Conservation (phyloP, 2,888 invertebrate genomes). For the Lithosia quadra region DNA sequence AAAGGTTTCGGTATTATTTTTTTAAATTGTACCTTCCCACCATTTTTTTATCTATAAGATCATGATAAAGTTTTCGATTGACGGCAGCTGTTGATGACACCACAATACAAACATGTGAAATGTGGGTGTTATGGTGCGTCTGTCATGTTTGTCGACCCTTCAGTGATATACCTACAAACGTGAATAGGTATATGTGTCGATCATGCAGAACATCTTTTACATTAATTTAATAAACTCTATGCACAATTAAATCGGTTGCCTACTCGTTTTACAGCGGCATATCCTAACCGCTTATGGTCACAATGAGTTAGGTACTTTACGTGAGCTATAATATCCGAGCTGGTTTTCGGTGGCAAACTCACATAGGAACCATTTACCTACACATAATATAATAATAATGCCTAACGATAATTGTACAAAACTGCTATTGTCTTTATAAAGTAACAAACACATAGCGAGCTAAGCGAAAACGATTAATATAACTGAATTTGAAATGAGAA, state of each 20-base stretch:
- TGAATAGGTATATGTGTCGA: not conserved
- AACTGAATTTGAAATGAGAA: not conserved
- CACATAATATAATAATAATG: constrained; percentile 32
- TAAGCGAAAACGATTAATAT: constrained; percentile 6
- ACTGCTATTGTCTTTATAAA: constrained; percentile 35
- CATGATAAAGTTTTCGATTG: too few species aligned
- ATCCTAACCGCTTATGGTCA: constrained; percentile 36
- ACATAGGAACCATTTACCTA: constrained; percentile 29
- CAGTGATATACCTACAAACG: not conserved
- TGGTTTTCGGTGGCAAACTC: constrained; percentile 34
- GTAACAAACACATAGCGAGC: constrained; percentile 15
- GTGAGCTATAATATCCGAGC: constrained; percentile 37
- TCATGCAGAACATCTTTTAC: not conserved
- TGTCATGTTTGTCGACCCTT: not conserved
- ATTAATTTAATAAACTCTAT: constrained; percentile 21
- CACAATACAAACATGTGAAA: too few species aligned
- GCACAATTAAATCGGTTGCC: constrained; percentile 38
- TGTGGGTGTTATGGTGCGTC: too few species aligned
- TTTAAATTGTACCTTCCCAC: too few species aligned
- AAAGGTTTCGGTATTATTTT: too few species aligned
- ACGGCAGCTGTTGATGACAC: not conserved
- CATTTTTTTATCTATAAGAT: too few species aligned
- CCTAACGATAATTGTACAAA: constrained; percentile 35
- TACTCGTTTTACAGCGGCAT: constrained; percentile 38
- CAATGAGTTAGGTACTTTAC: constrained; percentile 42